A percentile compares a stretch with the other conserved stretches of the same genome.
Evolutionary conservation across 2,888 invertebrate genomes (phyloP).

Genomic region (Sarcophaga caerulescens): DNA sequence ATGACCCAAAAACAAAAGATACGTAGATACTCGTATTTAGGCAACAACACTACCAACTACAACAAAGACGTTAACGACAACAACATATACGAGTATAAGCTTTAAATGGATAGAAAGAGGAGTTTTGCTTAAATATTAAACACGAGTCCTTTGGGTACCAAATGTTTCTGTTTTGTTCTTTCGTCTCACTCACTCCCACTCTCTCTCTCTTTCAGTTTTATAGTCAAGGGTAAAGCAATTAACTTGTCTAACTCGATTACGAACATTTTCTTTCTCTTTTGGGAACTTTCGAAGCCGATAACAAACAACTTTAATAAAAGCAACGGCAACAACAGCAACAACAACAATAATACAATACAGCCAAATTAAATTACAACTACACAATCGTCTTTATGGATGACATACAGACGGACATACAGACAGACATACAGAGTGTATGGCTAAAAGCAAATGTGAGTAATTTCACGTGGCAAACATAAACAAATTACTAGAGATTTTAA

Average conservation of each 20-base stretch:
- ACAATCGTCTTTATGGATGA: neutral
- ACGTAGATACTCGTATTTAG: neutral
- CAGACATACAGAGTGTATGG: neutral
- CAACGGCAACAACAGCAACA: neutral
- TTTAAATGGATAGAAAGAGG: neutral
- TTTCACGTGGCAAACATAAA: neutral
- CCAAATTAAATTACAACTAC: slow-evolving; percentile 51
- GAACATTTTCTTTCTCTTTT: slow-evolving; percentile 37
- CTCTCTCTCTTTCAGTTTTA: neutral
- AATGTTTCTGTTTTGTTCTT: neutral
- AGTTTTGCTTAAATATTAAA: slow-evolving; percentile 18
- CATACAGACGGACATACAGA: neutral
- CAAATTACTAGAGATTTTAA: neutral
- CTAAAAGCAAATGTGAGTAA: neutral
- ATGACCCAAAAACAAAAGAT: slow-evolving; percentile 9
- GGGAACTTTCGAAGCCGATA: neutral
- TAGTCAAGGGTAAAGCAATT: slow-evolving; percentile 49
- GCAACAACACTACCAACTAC: slow-evolving; percentile 3
- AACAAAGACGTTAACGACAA: slow-evolving; percentile 10
- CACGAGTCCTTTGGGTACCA: neutral
- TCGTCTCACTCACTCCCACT: too few species aligned
- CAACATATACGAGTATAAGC: neutral
- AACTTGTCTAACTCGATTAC: slow-evolving; percentile 63
- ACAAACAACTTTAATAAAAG: neutral
- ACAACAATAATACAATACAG: neutral